Base-by-base conservation (phyloP, 2,113 vertebrate genomes). In the Accipiter cooperii region DNA sequence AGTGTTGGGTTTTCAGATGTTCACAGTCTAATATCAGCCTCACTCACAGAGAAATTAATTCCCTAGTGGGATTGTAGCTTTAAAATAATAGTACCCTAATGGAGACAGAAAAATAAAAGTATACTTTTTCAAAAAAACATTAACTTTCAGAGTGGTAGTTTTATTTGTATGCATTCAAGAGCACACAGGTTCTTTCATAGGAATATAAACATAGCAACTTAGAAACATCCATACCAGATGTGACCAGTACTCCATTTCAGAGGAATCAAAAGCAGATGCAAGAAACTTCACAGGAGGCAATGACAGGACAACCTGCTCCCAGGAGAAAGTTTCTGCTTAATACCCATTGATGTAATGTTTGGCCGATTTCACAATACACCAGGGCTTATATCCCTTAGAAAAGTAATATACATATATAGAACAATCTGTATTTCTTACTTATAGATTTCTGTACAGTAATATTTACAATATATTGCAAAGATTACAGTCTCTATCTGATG, bases 391-490 rank as follows among this genome's bases (percentile, higher is more conserved):
- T 26, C 22, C 58, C 66, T 94, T 93, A 80, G 76, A 90, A 96
- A 95, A 90, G 36, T 46, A 83, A 75, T 75, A 70, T 22, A 86
- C 4, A 14, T 88, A 70, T 55, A 94, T 84, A 94, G 52, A 96
- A 92, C 34, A 84, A 66, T 94, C 85, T 90, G 28, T 76, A 89
- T 85, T 90, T 91, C n/a, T 85, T 77, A 78, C 42, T 38, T 68
- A 89, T 20, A 91, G 40, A 84, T 87, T 84, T 83, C 82, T 97
- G 74, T 96, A 95, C 92, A 97, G n/a, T 44, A 87, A n/a, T 97
- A 93, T 94, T 95, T 96, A 96, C 92, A 97, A 80, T 85, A 86
- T 91, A 95, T 87, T 86, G 61, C 80, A 90, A 89, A 54, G 70
- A 47, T 73, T 89, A 87, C 77, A 96, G 58, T 52, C 44, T 63